Conservation (phyloP, 1,140 invertebrate species). For the Tyrophagus putrescentiae region DNA sequence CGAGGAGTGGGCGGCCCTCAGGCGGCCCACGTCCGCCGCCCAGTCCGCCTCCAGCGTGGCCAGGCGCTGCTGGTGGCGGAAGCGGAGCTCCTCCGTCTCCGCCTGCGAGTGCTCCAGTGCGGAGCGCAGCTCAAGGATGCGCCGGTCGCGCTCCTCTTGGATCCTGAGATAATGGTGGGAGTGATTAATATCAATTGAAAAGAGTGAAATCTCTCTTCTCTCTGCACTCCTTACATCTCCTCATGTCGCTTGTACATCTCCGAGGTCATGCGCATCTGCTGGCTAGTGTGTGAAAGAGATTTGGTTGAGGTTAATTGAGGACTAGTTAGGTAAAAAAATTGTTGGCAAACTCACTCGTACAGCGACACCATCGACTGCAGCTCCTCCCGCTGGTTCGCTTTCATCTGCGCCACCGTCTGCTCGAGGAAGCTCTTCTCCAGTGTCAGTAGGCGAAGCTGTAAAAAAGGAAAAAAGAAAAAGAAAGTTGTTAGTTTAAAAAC, state of each 20-base stretch:
- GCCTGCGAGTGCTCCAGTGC: constrained; percentile 16
- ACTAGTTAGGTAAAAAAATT: not conserved
- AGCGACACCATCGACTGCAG: constrained; percentile 11
- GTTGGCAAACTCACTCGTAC: constrained; percentile 20
- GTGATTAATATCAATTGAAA: not conserved
- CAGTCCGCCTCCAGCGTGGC: constrained; percentile 18
- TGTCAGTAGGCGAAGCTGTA: constrained; percentile 18
- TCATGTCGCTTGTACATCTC: constrained; percentile 22
- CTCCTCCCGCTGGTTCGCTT: constrained; percentile 21
- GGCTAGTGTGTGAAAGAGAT: not conserved
- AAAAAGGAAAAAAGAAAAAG: too few relatives aligned
- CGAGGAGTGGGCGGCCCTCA: constrained; percentile 9
- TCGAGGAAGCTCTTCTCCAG: constrained; percentile 21
- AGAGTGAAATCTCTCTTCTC: not conserved
- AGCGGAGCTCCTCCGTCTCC: constrained; percentile 3
- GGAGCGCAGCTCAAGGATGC: constrained; percentile 19
- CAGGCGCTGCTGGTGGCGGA: constrained; percentile 15
- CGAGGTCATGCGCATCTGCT: constrained; percentile 21
- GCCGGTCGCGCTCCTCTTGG: constrained; percentile 21
- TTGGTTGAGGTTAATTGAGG: not conserved
- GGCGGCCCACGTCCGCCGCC: constrained; percentile 9
- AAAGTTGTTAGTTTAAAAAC: too few relatives aligned
- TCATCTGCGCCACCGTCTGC: constrained; percentile 18
- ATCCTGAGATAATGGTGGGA: constrained; percentile 18
- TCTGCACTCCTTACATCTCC: constrained; percentile 20